Evolutionary conservation across 1,140 invertebrate genomes (phyloP).

Genomic region (Drosophila sp.): DNA sequence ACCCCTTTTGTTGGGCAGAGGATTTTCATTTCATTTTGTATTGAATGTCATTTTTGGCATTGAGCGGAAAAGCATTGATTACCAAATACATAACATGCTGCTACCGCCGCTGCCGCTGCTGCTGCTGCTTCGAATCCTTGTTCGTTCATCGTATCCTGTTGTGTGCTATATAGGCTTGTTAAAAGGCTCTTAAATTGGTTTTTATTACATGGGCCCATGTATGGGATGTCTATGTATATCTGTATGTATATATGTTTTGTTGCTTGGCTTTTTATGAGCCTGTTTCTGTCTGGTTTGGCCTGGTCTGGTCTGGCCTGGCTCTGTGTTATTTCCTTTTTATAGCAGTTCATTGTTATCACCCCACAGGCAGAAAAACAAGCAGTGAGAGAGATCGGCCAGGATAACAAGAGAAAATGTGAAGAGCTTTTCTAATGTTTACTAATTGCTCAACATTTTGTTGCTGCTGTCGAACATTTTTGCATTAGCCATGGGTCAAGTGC

Average conservation of each 20-base stretch:
- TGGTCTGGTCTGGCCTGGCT: slow-evolving; percentile 8
- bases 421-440: slow-evolving; percentile 32
- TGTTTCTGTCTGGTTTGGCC: slow-evolving; percentile 1
- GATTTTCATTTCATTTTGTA: slow-evolving; percentile 53
- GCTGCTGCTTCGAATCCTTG: slow-evolving; percentile 15
- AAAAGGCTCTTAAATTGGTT: slow-evolving; percentile 50
- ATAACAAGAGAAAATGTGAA: slow-evolving; percentile 9
- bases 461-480: background rate
- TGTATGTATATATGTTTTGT: background rate
- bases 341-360: slow-evolving; percentile 38
- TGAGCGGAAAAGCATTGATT: slow-evolving; percentile 50
- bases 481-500: slow-evolving; percentile 13
- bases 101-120: slow-evolving; percentile 5
- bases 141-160: slow-evolving; percentile 19
- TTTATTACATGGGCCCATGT: slow-evolving; percentile 47
- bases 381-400: background rate
- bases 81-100: slow-evolving; percentile 39
- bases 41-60: slow-evolving; percentile 43
- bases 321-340: slow-evolving; percentile 33
- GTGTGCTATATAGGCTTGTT: slow-evolving; percentile 32
- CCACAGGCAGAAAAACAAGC: background rate
- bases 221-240: background rate
- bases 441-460: slow-evolving; percentile 36
- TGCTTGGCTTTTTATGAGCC: slow-evolving; percentile 32
- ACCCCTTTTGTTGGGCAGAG: slow-evolving; percentile 26